Base-by-base conservation (phyloP, 1,140 invertebrate genomes). In the Pachypsylla venusta region DNA sequence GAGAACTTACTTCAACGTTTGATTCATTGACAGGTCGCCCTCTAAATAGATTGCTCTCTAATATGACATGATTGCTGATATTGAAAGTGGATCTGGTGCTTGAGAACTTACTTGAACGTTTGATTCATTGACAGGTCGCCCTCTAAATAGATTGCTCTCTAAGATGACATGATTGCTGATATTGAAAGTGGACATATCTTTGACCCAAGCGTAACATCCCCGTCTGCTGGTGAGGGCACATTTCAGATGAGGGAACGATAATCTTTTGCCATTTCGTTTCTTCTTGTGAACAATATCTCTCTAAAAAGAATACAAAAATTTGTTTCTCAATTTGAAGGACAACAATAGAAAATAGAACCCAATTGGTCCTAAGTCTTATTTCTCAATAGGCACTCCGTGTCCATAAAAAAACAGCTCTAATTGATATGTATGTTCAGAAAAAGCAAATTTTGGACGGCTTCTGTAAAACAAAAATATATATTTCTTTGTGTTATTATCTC, bases 41-140 rank as follows among this genome's bases (percentile, higher is more conserved):
- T 56, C 82, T 77, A 63, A 79, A 83, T 1, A 74, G 77, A 39
- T 74, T 71, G 1, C 77, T 78, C 0, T 79, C 77, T 0, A 81
- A 66, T 14, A 83, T 69, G 1, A 88, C 71, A 65, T 88, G 84
- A 67, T 86, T 85, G 48, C 87, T 81, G 12, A 85, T 68, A 35
- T 77, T 75, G 66, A 88, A 88, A n/a, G n/a, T n/a, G n/a, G n/a
- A n/a, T n/a, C n/a, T n/a, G n/a, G n/a, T n/a, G n/a, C n/a, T n/a
- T n/a, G n/a, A n/a, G n/a, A n/a, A n/a, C 40, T 68, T 70, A 84
- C 82, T 74, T 85, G 81, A 61, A 88, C 79, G 64, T 85, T 88
- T n/a, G 70, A 69, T 25, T 88, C 84, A 25, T 75, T 79, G 3
- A 88, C 77, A 1, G 78, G 74, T 22, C 84, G 70, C 10, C 83